Conservation (phyloP, 2,888 invertebrate species). For the Oegoconia quadripuncta region DNA sequence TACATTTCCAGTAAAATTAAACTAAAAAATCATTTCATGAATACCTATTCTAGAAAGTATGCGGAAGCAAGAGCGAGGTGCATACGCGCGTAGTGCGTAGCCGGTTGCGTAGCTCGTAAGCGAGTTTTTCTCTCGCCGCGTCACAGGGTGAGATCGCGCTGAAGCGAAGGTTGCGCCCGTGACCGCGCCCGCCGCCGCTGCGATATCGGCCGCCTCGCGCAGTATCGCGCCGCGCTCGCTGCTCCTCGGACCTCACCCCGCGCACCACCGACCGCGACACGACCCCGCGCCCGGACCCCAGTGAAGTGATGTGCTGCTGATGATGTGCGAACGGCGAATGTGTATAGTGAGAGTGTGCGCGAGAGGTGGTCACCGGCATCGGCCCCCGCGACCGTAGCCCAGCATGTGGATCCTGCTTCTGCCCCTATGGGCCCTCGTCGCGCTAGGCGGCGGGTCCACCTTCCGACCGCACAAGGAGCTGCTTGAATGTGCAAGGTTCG, state of each 20-base stretch:
- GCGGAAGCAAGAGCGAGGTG: not conserved
- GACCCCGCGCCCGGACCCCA: slow-evolving; percentile 28
- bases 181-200: slow-evolving; percentile 65
- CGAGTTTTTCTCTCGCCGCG: slow-evolving; percentile 37
- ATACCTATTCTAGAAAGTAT: no score
- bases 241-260: slow-evolving; percentile 59
- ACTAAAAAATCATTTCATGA: no score
- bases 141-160: slow-evolving; percentile 67
- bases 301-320: slow-evolving; percentile 63
- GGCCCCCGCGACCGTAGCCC: slow-evolving; percentile 53
- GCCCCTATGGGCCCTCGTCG: slow-evolving; percentile 55
- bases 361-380: slow-evolving; percentile 49
- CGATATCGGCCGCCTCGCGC: slow-evolving; percentile 50
- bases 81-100: slow-evolving; percentile 31
- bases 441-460: slow-evolving; percentile 56
- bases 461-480: slow-evolving; percentile 64
- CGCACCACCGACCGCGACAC: slow-evolving; percentile 24
- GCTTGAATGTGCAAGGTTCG: slow-evolving; percentile 74
- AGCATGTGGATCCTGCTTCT: slow-evolving; percentile 63
- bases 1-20: no score
- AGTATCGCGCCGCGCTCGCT: slow-evolving; percentile 67
- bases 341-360: slow-evolving; percentile 59
- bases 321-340: slow-evolving; percentile 60
- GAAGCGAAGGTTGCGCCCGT: slow-evolving; percentile 75
- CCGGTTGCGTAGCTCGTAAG: slow-evolving; percentile 46